Evolutionary conservation across 2,888 invertebrate genomes (phyloP), one percentile per base, ranked within the genome.

Genomic region (Erpobdella octoculata): DNA sequence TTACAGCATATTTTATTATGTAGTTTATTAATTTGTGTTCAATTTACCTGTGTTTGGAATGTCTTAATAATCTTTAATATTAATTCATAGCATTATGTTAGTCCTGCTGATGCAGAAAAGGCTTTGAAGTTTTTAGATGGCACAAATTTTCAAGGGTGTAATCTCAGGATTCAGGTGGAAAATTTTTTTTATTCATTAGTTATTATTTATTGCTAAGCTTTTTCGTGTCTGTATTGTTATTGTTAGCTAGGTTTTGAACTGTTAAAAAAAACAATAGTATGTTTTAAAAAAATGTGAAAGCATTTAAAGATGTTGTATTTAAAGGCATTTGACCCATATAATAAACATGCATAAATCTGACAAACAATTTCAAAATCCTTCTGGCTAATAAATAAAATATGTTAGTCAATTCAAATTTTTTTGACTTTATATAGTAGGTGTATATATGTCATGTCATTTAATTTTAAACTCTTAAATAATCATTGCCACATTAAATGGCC

Each of bases 91-190:
- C 93, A 94, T 86, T 89, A 93, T 87, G 91, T 92, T 85, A 90
- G 90, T 83, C 87, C 90, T 85, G 91, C 91, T 81, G 92, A 93
- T 85, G 90, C 94, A 78, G 89, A 90, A 83, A 90, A 90, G 78
- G 92, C 93, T 75, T 91, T 93, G 83, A 91, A 91, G 87, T 93
- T 92, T 81, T 86, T 94, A 21, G 68, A 73, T 61, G 71, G 73
- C 6, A 41, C 71, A 31, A 71, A 71, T n/a, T 68, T 73, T 58
- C 66, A 71, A 46, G 73, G 71, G 58, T 31, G 37, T 38, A 62
- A 67, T 48, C 64, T 73, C 36, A 71, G 71, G 64, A 71, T 73
- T 46, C 70, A 73, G 71, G 73, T 71, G 6, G 3, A 33, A 9
- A 12, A 31, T 9, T 65, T 41, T 41, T 41, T 41, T 41, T 41